phyloP scores from a whole-genome alignment of 2,888 invertebrate species.

The Balanococcus diminutus region DNA sequence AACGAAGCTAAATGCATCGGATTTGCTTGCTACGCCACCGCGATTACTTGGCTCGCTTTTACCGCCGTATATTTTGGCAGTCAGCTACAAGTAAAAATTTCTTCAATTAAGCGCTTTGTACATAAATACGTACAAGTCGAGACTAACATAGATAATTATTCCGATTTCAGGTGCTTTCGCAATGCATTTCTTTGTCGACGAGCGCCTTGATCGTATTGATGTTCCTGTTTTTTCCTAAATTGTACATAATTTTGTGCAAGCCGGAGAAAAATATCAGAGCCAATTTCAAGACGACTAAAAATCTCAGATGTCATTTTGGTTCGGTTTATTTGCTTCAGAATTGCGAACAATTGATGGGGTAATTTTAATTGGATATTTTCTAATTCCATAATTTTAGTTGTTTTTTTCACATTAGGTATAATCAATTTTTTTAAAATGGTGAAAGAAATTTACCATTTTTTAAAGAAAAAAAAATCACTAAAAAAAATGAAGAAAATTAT shows the following conservation, averaged over 20 bases:
- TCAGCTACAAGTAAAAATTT: conserved; percentile 60
- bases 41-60: conserved; percentile 80
- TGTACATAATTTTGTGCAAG: conserved; percentile 75
- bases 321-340: background rate
- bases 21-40: conserved; percentile 81
- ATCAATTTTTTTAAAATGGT: background rate
- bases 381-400: too few relatives aligned
- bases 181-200: conserved; percentile 74
- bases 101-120: background rate
- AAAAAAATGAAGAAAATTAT: too few relatives aligned
- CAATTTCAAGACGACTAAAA: conserved; percentile 75
- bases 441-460: too few relatives aligned
- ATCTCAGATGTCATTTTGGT: conserved; percentile 65
- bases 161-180: conserved; percentile 55
- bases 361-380: background rate
- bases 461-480: too few relatives aligned
- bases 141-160: background rate
- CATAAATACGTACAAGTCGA: background rate
- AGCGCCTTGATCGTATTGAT: conserved; percentile 75
- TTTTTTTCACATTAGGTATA: background rate
- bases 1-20: conserved; percentile 78
- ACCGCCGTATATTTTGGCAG: conserved; percentile 78
- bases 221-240: conserved; percentile 76
- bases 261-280: conserved; percentile 79
- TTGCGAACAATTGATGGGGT: conserved; percentile 3